Base-by-base conservation (phyloP, 2,888 invertebrate genomes). In the Stenchaetothrips biformis region DNA sequence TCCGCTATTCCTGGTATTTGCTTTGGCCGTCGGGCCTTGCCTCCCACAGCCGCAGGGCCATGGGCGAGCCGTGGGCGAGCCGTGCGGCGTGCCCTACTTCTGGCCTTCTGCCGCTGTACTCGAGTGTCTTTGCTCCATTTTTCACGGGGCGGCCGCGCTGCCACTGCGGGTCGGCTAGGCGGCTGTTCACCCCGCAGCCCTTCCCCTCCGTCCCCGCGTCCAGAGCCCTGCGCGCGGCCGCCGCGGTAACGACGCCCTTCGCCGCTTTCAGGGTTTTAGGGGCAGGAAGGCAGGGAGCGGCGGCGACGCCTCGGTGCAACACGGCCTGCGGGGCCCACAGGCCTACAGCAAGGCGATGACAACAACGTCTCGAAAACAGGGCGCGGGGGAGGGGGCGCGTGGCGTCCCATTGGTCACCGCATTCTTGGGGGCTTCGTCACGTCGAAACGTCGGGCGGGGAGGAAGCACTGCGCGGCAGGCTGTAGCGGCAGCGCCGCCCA, bases 361-460 rank as follows among this genome's bases (percentile, higher is more conserved):
- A 74, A 74, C 25, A 67, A 74, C 67, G 67, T 25, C 37, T 37
- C 37, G 4, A 37, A 37, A 37, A 37, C 37, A 37, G 37, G 2
- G 67, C 25, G 67, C 21, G 9, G 67, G 67, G 25, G 8, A 11
- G 16, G 53, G 9, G 53, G 13, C 8, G 53, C 53, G 67, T 74
- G 25, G 9, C 11, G 67, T 74, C 67, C 67, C 67, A 25, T 74
- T 74, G 67, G 67, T 74, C 67, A 74, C 67, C 67, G 67, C 67
- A 74, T 74, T 74, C 67, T 74, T 74, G 67, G 25, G 25, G 11
- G 67, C 21, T 74, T 74, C 67, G 67, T 74, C 67, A 74, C 67
- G 25, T 7, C 67, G 21, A 7, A 4, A 37, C 37, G 37, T 37
- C n/a, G 25, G 67, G 25, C 67, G 59, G 16, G 59, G 16, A 18